Conservation (phyloP, 2,113 vertebrate species). For the Callipepla californica region DNA sequence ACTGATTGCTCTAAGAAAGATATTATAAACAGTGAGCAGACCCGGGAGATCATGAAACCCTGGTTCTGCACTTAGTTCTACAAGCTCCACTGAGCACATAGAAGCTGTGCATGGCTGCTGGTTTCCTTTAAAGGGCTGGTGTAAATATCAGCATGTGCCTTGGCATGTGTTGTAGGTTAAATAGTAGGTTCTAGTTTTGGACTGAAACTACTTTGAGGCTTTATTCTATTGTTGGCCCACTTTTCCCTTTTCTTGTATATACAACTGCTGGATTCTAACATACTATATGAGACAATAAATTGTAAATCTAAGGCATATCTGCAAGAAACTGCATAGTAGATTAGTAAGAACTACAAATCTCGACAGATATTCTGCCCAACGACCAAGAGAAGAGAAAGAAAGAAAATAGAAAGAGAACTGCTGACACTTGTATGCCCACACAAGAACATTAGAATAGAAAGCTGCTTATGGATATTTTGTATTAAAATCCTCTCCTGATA, state of each 20-base stretch:
- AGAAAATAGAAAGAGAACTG: background rate
- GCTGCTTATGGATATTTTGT: background rate
- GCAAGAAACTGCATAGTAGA: background rate
- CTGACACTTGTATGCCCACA: background rate
- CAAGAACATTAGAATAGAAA: slow-evolving; percentile 1
- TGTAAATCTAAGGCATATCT: background rate
- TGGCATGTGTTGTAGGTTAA: background rate
- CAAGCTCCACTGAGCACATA: background rate
- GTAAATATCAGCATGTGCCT: accelerated
- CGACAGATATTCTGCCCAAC: background rate
- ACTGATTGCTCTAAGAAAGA: background rate
- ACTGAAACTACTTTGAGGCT: background rate
- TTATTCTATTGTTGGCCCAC: background rate
- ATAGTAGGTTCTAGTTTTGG: background rate
- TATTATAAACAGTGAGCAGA: background rate
- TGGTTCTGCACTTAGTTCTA: background rate
- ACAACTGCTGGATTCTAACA: background rate
- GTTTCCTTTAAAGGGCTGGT: background rate
- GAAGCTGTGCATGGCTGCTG: background rate
- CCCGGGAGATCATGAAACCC: background rate
- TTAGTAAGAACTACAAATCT: background rate
- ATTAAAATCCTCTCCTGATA: background rate
- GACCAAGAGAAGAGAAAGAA: background rate
- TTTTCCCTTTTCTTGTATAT: background rate
- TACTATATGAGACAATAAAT: background rate